phyloP scores from a whole-genome alignment of 2,888 invertebrate genomes.

The Petrophora chlorosata region DNA sequence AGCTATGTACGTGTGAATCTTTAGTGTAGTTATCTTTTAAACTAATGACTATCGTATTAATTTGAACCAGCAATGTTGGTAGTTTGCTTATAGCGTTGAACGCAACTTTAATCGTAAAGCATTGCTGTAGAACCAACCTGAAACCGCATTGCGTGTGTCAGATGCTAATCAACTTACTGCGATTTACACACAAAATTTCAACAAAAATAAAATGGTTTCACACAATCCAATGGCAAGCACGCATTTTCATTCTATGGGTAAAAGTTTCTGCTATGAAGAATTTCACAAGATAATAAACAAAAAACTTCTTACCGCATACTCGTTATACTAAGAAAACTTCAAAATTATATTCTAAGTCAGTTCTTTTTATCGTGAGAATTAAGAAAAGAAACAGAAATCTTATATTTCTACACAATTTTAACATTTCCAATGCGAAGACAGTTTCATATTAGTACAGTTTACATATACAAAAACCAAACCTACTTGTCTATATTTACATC shows the following conservation, averaged over 20 bases:
- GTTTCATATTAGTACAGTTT: constrained; percentile 11
- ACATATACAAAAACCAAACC: constrained; percentile 43
- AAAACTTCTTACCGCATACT: neutral
- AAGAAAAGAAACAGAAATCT: neutral
- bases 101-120: neutral
- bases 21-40: too few species aligned
- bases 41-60: too few species aligned
- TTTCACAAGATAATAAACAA: neutral
- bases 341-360: constrained; percentile 8
- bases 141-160: too few species aligned
- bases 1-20: too few species aligned
- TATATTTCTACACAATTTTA: constrained; percentile 14
- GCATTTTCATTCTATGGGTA: too few species aligned
- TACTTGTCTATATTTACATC: constrained; percentile 47
- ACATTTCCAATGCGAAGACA: constrained; percentile 15
- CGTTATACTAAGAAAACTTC: neutral
- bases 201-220: too few species aligned
- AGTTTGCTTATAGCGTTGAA: neutral
- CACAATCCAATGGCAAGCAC: too few species aligned
- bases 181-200: too few species aligned
- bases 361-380: constrained; percentile 2
- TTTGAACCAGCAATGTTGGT: too few species aligned
- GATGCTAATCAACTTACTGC: too few species aligned
- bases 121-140: too few species aligned
- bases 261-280: too few species aligned